A percentile compares a stretch with the other conserved stretches of the same genome.
Evolutionary conservation across 2,888 invertebrate species (phyloP).

Genomic region (Ischnus inquisitorius): DNA sequence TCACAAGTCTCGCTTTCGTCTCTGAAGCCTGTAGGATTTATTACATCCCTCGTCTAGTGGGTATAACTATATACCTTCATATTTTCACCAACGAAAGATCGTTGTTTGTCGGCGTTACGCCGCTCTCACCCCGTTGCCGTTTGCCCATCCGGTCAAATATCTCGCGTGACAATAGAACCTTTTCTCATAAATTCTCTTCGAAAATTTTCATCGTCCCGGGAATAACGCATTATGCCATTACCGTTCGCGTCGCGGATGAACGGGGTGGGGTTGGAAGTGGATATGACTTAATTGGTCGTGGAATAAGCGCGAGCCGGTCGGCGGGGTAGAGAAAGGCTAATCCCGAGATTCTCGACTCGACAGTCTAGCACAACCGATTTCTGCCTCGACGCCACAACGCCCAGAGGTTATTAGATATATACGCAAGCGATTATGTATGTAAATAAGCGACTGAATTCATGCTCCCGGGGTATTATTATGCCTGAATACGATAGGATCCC

Average conservation of each 20-base stretch:
- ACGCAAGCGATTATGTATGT: constrained; percentile 76
- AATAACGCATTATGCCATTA: constrained; percentile 48
- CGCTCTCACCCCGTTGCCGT: neutral
- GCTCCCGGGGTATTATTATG: constrained; percentile 72
- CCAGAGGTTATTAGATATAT: constrained; percentile 72
- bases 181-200: constrained; percentile 58
- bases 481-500: constrained; percentile 63
- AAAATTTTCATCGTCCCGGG: constrained; percentile 55
- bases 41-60: constrained; percentile 29
- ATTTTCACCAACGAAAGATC: constrained; percentile 22
- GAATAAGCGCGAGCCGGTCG: constrained; percentile 67
- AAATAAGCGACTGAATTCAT: constrained; percentile 77
- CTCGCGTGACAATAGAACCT: constrained; percentile 53
- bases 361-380: constrained; percentile 48
- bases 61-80: constrained; percentile 16
- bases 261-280: constrained; percentile 30
- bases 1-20: constrained; percentile 17
- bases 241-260: constrained; percentile 28
- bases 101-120: constrained; percentile 3
- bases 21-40: constrained; percentile 48
- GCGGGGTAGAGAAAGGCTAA: constrained; percentile 48
- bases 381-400: constrained; percentile 48
- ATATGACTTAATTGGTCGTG: constrained; percentile 70
- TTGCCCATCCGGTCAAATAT: constrained; percentile 41
- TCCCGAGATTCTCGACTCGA: constrained; percentile 67